A percentile compares a stretch with the other conserved stretches of the same genome.
Evolutionary conservation across 2,888 invertebrate species (phyloP).

Genomic region (Atrina japonica): DNA sequence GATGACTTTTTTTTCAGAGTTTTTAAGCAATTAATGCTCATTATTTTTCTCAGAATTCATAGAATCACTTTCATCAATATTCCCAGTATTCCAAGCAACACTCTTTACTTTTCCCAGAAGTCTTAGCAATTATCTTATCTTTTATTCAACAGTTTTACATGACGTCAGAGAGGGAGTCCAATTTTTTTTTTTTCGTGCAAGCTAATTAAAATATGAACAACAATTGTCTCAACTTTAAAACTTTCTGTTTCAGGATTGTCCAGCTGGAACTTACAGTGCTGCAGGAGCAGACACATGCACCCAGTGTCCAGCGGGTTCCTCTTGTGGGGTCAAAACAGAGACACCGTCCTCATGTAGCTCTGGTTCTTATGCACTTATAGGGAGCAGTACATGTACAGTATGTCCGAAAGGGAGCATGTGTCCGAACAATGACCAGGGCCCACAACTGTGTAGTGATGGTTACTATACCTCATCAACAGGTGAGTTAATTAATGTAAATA

Average conservation of each 20-base stretch:
- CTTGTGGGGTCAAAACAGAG: constrained; percentile 65
- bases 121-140: too few relatives aligned
- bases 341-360: constrained; percentile 63
- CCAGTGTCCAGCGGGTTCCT: constrained; percentile 71
- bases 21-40: too few relatives aligned
- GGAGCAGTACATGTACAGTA: constrained; percentile 61
- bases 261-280: constrained; percentile 47
- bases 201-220: too few relatives aligned
- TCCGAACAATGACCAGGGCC: constrained; percentile 44
- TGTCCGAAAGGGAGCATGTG: constrained; percentile 73
- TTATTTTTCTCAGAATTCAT: too few relatives aligned
- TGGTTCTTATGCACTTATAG: constrained; percentile 68
- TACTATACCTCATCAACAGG: constrained; percentile 64
- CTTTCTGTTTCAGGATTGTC: constrained; percentile 30
- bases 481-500: constrained; percentile 31
- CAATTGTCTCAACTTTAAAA: too few relatives aligned
- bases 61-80: too few relatives aligned
- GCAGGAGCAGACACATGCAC: constrained; percentile 69
- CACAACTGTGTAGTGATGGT: constrained; percentile 58
- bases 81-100: too few relatives aligned
- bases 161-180: too few relatives aligned
- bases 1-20: too few relatives aligned
- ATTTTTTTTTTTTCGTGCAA: too few relatives aligned
- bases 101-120: too few relatives aligned
- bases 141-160: too few relatives aligned